These are phyloP conservation scores for Blennius ocellaris DNA, from an alignment of 2,113 vertebrate species.

Conservation along the genomic window DNA sequence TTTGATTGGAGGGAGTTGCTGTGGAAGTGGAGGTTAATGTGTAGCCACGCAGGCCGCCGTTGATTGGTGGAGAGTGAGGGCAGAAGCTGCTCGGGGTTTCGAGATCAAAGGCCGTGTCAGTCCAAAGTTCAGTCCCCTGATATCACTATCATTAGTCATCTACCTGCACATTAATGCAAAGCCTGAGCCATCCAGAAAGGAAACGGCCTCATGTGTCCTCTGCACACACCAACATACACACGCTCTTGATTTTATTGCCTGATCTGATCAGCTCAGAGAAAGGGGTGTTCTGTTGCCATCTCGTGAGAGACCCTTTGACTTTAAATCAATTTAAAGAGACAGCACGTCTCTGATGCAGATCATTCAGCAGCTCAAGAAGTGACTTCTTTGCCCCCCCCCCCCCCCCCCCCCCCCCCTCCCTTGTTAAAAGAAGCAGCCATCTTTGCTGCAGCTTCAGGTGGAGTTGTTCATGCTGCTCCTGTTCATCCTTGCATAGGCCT, in stretches of 20 bases:
- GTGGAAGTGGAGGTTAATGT: slow-evolving; percentile 65
- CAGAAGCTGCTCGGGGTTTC: slow-evolving; percentile 39
- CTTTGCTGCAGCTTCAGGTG: slow-evolving; percentile 65
- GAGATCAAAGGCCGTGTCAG: slow-evolving; percentile 57
- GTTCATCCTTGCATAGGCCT: not conserved
- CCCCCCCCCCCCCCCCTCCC: not conserved
- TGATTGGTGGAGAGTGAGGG: slow-evolving; percentile 71
- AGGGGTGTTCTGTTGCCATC: slow-evolving; percentile 31
- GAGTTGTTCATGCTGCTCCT: slow-evolving; percentile 48
- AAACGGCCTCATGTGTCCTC: too few species aligned
- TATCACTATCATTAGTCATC: slow-evolving; percentile 7
- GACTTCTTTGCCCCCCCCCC: too few species aligned
- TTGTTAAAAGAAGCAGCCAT: slow-evolving; percentile 66
- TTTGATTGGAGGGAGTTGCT: slow-evolving; percentile 13
- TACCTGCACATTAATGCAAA: too few species aligned
- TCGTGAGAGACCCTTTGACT: slow-evolving; percentile 58
- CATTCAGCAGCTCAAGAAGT: too few species aligned
- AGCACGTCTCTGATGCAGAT: not conserved
- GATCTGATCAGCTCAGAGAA: not conserved
- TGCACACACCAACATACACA: too few species aligned
- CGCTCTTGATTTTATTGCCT: too few species aligned
- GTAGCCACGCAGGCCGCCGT: slow-evolving; percentile 53
- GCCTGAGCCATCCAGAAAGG: too few species aligned
- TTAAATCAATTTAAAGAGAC: slow-evolving; percentile 71
- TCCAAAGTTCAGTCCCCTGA: slow-evolving; percentile 74